Percentiles rank a stretch among this genome's conserved stretches.
These are phyloP conservation scores for Cinclus mexicanus DNA, from an alignment of 2,113 vertebrate genomes.

Conservation along the genomic window DNA sequence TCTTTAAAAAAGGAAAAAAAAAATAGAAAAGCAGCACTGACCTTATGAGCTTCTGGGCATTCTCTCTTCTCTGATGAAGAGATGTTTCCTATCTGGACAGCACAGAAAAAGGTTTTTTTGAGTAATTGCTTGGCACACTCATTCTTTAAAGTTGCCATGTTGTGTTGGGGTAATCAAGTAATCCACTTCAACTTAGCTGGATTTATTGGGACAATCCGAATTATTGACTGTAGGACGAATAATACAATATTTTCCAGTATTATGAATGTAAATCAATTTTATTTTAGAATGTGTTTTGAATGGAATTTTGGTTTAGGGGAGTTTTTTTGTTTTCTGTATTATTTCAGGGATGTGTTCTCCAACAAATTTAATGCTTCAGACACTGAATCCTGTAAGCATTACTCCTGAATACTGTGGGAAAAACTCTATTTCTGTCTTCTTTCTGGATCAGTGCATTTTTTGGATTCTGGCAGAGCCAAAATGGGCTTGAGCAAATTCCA, in stretches of 20 bases:
- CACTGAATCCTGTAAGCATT: background rate
- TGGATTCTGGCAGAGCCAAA: background rate
- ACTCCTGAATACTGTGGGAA: background rate
- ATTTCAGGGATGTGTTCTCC: background rate
- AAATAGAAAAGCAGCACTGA: background rate
- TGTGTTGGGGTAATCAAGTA: background rate
- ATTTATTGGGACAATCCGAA: slow-evolving; percentile 21
- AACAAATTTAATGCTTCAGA: background rate
- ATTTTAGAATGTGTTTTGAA: background rate
- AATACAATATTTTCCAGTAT: background rate
- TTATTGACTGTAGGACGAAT: background rate
- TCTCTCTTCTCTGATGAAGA: slow-evolving; percentile 51
- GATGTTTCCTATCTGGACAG: background rate
- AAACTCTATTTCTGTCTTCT: background rate
- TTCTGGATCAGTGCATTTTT: background rate
- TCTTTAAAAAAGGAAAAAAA: background rate
- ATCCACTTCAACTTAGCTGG: background rate
- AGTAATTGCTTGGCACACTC: slow-evolving; percentile 15
- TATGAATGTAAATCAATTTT: background rate
- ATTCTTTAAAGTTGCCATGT: slow-evolving; percentile 22
- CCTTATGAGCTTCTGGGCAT: slow-evolving; percentile 37
- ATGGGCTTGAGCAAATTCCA: background rate
- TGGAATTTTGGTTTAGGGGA: background rate
- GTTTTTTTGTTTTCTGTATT: background rate
- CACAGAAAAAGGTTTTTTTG: slow-evolving; percentile 5